Evolutionary conservation across 2,888 invertebrate genomes (phyloP).

Genomic region (Troilus luridus): DNA sequence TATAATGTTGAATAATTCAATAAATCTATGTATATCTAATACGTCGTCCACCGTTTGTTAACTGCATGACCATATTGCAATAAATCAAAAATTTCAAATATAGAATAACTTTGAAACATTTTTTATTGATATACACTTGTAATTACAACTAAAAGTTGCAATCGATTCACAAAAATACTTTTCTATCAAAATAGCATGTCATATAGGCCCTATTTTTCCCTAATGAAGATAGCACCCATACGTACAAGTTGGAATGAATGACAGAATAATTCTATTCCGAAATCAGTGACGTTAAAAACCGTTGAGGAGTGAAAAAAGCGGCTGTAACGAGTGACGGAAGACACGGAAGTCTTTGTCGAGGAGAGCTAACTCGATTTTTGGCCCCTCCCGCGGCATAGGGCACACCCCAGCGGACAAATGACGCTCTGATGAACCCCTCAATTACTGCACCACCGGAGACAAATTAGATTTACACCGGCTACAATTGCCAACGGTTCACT

Average conservation of each 20-base stretch:
- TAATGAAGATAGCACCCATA: not conserved
- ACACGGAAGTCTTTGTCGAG: conserved; percentile 9
- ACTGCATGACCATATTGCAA: too few relatives aligned
- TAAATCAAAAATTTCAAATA: too few relatives aligned
- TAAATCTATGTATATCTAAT: too few relatives aligned
- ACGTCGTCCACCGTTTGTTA: too few relatives aligned
- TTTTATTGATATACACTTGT: too few relatives aligned
- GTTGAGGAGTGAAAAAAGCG: conserved; percentile 8
- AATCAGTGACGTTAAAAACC: conserved; percentile 39
- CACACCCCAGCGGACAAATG: conserved; percentile 51
- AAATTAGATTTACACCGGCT: conserved; percentile 51
- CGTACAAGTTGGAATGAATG: not conserved
- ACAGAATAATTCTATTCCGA: conserved; percentile 8
- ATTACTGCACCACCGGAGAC: conserved; percentile 41
- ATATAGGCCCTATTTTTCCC: not conserved
- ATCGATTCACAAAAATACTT: too few relatives aligned
- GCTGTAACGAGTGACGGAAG: conserved; percentile 27
- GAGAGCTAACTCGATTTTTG: conserved; percentile 45
- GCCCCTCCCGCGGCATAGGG: not conserved
- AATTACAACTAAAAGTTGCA: too few relatives aligned
- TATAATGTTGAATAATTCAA: too few relatives aligned
- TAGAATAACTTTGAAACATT: too few relatives aligned
- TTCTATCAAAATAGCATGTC: too few relatives aligned
- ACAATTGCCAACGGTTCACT: conserved; percentile 47
- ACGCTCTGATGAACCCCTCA: conserved; percentile 57